Percentiles rank a stretch among this genome's conserved stretches.
These are phyloP conservation scores for Enteromius argenteus DNA, from an alignment of 2,797 vertebrate genomes.

Conservation along the genomic window DNA sequence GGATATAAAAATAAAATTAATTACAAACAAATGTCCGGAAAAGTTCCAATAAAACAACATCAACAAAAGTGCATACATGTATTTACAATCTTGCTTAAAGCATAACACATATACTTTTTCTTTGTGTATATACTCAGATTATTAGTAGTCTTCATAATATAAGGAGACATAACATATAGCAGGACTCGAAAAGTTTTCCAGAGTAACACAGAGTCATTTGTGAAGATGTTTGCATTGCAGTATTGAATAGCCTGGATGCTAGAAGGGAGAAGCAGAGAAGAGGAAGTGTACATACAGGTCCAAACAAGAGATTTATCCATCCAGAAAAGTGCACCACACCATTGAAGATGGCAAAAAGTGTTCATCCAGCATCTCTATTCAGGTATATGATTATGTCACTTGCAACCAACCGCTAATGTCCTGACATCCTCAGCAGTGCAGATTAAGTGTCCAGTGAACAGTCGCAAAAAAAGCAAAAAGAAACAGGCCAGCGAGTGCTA, in stretches of 20 bases:
- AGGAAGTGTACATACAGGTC: slow-evolving; percentile 65
- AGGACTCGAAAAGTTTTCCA: slow-evolving; percentile 76
- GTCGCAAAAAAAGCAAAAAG: slow-evolving; percentile 68
- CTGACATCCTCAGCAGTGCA: slow-evolving; percentile 54
- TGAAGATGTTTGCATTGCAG: slow-evolving; percentile 78
- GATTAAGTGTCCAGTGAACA: slow-evolving; percentile 60
- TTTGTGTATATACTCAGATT: slow-evolving; percentile 80
- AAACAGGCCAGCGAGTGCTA: slow-evolving; percentile 64
- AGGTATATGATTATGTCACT: slow-evolving; percentile 70
- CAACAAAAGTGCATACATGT: slow-evolving; percentile 80
- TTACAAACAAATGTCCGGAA: slow-evolving; percentile 73
- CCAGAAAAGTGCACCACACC: slow-evolving; percentile 58
- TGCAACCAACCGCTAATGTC: slow-evolving; percentile 70
- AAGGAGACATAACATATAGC: slow-evolving; percentile 82
- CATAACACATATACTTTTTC: slow-evolving; percentile 81
- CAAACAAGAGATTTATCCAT: slow-evolving; percentile 70
- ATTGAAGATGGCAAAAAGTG: slow-evolving; percentile 75
- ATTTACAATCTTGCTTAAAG: slow-evolving; percentile 76
- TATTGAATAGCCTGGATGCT: slow-evolving; percentile 71
- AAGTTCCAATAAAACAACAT: slow-evolving; percentile 71
- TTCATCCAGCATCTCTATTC: slow-evolving; percentile 67
- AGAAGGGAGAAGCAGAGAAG: slow-evolving; percentile 58
- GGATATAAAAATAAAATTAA: slow-evolving; percentile 75
- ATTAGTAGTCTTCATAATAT: slow-evolving; percentile 78
- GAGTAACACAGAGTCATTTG: slow-evolving; percentile 75